These are phyloP conservation scores for Myripristis murdjan DNA, from an alignment of 2,797 vertebrate species.

Conservation along the genomic window DNA sequence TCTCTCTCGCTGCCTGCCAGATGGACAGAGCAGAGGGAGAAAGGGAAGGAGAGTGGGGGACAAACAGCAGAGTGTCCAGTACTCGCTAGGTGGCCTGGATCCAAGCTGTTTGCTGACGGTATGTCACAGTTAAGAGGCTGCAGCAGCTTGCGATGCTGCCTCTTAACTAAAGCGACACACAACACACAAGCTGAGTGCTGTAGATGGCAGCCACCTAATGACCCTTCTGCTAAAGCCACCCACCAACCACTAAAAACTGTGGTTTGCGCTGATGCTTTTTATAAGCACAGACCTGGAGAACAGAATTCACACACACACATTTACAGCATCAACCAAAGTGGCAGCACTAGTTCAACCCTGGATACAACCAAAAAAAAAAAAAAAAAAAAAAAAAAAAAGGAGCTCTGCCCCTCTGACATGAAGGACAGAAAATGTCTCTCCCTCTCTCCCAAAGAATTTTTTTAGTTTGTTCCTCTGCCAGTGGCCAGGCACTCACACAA, in stretches of 20 bases:
- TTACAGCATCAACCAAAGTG: not conserved
- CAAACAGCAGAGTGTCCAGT: conserved; percentile 54
- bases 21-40: conserved; percentile 59
- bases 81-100: conserved; percentile 69
- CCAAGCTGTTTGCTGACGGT: conserved; percentile 64
- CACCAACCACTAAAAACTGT: conserved; percentile 61
- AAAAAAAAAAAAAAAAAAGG: too few species aligned
- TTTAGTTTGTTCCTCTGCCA: conserved; percentile 63
- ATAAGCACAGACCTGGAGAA: conserved; percentile 70
- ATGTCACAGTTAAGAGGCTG: conserved; percentile 46
- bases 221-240: conserved; percentile 54
- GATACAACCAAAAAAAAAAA: conserved; percentile 32
- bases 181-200: not conserved
- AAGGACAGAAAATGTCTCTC: conserved; percentile 1
- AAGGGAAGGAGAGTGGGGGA: conserved; percentile 14
- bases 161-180: conserved; percentile 13
- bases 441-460: conserved; percentile 37
- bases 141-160: conserved; percentile 54
- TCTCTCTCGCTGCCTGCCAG: conserved; percentile 53
- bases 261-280: conserved; percentile 67
- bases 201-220: conserved; percentile 47
- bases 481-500: conserved; percentile 58
- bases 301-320: conserved; percentile 57
- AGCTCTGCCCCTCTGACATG: conserved; percentile 13
- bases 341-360: not conserved